Conservation (phyloP, 1,140 invertebrate species). For the Lepidurus couesii region DNA sequence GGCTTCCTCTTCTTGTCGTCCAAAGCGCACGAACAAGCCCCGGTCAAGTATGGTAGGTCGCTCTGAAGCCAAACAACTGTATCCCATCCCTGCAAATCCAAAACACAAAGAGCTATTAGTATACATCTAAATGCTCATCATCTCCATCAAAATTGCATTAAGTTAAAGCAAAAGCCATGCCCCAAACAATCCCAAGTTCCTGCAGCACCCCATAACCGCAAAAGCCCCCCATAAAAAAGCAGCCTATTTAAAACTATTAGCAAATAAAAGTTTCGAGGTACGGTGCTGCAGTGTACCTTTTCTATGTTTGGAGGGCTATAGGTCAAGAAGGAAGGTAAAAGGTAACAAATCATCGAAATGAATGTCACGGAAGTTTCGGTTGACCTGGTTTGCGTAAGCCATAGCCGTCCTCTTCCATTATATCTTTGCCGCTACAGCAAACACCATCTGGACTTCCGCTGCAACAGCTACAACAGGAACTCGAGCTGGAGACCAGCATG, state of each 20-base stretch:
- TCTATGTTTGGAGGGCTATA: neutral
- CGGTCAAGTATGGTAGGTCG: slow-evolving; percentile 11
- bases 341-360: neutral
- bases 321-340: too few relatives aligned
- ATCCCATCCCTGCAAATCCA: neutral
- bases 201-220: neutral
- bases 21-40: neutral
- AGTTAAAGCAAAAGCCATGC: neutral
- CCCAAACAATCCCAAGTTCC: neutral
- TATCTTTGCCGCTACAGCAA: neutral
- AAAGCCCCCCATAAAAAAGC: neutral
- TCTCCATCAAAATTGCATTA: too few relatives aligned
- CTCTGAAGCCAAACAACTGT: neutral
- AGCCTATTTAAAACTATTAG: neutral
- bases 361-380: neutral
- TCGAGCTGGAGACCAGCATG: neutral
- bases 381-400: neutral
- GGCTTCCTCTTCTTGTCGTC: neutral
- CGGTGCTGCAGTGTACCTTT: slow-evolving; percentile 13
- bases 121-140: neutral
- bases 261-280: neutral
- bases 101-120: neutral
- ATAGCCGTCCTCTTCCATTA: neutral
- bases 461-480: neutral
- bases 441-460: neutral